phyloP scores from a whole-genome alignment of 2,797 vertebrate genomes.

The Falco peregrinus region DNA sequence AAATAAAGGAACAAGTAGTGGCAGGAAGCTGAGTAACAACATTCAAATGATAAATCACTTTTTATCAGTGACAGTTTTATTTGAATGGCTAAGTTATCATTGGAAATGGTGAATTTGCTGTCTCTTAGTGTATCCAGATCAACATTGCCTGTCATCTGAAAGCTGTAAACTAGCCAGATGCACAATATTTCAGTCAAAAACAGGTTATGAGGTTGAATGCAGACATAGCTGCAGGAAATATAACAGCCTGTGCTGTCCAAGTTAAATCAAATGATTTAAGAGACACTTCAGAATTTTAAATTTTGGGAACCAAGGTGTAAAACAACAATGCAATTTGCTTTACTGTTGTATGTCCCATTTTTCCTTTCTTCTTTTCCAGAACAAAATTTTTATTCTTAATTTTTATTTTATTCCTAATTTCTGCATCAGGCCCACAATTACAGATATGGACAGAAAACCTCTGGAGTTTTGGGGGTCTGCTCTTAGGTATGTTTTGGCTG shows the following conservation, averaged over 20 bases:
- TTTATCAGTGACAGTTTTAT: not conserved
- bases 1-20: not conserved
- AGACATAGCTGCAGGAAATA: not conserved
- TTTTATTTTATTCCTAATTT: slow-evolving; percentile 62
- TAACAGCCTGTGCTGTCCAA: not conserved
- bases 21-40: not conserved
- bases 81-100: not conserved
- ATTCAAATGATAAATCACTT: not conserved
- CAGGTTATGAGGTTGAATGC: not conserved
- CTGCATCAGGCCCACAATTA: slow-evolving; percentile 54
- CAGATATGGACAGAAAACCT: slow-evolving; percentile 63
- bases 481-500: slow-evolving; percentile 61
- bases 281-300: not conserved
- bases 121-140: not conserved
- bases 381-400: slow-evolving; percentile 40
- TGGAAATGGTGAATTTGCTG: not conserved
- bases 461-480: slow-evolving; percentile 56
- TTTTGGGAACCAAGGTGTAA: not conserved
- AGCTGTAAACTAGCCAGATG: not conserved
- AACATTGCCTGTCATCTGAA: not conserved
- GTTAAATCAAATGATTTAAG: not conserved
- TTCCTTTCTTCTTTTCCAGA: slow-evolving; percentile 59
- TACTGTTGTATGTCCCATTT: slow-evolving; percentile 31
- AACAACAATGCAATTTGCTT: slow-evolving; percentile 19
- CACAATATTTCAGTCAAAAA: not conserved